Conservation (phyloP, 2,113 vertebrate genomes). For the Haemorhous mexicanus region DNA sequence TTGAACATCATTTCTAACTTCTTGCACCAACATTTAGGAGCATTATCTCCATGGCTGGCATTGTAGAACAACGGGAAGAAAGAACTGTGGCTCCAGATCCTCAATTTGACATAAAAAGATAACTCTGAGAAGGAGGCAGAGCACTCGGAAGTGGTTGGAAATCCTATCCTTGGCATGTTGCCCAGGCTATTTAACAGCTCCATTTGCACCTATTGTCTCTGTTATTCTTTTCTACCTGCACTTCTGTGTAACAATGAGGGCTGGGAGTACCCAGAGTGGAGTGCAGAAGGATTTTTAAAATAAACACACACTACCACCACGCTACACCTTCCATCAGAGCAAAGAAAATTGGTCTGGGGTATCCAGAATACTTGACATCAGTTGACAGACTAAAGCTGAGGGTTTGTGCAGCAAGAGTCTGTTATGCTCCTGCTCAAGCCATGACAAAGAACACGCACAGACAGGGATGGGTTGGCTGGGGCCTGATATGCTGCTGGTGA, state of each 20-base stretch:
- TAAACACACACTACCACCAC: neutral
- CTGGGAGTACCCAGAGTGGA: neutral
- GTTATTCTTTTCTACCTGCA: neutral
- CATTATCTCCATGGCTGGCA: neutral
- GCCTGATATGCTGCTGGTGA: neutral
- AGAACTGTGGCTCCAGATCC: neutral
- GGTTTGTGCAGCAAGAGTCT: neutral
- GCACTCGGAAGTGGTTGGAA: neutral
- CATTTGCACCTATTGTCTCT: neutral
- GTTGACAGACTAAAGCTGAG: neutral
- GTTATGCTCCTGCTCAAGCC: neutral
- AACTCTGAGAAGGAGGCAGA: neutral
- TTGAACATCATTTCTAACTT: neutral
- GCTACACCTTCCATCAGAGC: neutral
- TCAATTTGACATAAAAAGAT: neutral
- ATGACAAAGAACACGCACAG: accelerated
- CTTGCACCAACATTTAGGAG: neutral
- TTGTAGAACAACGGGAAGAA: neutral
- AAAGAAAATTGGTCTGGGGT: neutral
- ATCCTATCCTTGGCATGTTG: neutral
- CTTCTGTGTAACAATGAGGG: neutral
- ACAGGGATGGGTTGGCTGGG: accelerated
- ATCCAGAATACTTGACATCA: neutral
- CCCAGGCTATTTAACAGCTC: neutral
- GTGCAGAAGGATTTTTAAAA: neutral